These are phyloP conservation scores for Melinaea marsaeus DNA, from an alignment of 2,888 invertebrate species.

Conservation along the genomic window DNA sequence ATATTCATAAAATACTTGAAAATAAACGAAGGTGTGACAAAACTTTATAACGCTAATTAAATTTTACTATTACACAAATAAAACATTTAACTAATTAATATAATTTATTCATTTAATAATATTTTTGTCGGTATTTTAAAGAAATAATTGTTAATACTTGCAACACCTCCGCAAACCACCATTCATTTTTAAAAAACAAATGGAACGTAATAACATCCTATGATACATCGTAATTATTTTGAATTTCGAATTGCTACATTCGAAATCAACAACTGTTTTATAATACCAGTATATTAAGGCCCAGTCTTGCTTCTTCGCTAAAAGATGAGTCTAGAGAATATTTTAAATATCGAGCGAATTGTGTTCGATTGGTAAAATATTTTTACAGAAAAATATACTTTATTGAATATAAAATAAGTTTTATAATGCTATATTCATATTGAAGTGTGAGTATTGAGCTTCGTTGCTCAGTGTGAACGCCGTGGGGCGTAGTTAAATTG, in stretches of 20 bases:
- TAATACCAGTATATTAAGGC: constrained; percentile 43
- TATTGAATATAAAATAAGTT: constrained; percentile 2
- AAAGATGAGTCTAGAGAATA: constrained; percentile 36
- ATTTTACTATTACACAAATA: constrained; percentile 14
- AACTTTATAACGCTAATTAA: constrained; percentile 10
- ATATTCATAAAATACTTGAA: not conserved
- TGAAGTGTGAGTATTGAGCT: constrained; percentile 9
- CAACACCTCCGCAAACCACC: constrained; percentile 46
- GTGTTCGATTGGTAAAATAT: not conserved
- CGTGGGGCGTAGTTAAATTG: constrained; percentile 49
- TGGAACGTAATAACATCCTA: constrained; percentile 52
- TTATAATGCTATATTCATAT: constrained; percentile 9
- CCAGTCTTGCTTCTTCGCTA: constrained; percentile 37
- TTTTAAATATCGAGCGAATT: constrained; percentile 4
- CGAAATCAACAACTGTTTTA: constrained; percentile 64
- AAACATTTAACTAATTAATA: constrained; percentile 20
- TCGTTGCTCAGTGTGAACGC: constrained; percentile 21
- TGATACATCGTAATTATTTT: constrained; percentile 55
- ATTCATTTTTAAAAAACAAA: constrained; percentile 59
- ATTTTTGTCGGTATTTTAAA: constrained; percentile 12
- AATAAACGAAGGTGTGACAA: constrained; percentile 6
- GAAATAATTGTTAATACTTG: constrained; percentile 40
- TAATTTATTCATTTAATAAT: constrained; percentile 16
- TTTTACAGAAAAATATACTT: constrained; percentile 13
- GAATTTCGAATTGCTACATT: constrained; percentile 54